Base-by-base conservation (phyloP, 2,888 invertebrate species). In the Eupithecia subfuscata region DNA sequence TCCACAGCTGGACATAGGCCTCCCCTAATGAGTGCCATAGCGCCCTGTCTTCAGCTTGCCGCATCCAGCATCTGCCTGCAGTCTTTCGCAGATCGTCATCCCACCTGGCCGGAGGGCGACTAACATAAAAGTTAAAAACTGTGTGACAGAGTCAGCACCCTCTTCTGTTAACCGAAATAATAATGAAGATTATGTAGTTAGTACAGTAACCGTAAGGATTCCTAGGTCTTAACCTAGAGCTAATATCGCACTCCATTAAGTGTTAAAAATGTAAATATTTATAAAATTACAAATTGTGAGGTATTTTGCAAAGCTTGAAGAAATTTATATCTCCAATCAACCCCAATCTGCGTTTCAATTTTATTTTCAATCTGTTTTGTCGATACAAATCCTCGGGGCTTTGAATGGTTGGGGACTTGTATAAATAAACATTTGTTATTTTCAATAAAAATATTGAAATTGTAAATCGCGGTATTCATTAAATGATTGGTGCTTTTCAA, bases 321-420 rank as follows among this genome's bases (percentile, higher is more conserved):
- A 67, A 67, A 69, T 69, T 34, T 56, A 45, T 37, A 52, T 48
- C 34, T 37, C 40, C 40, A 67, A 67, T 60, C 71, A 68, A 52
- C 74, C 40, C 37, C 65, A 67, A 67, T 45, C 71, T 71, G 69
- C 74, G 65, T 43, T 71, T 60, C 75, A 75, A 74, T 74, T 70
- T 74, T 70, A 65, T 74, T 68, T 71, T 68, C 70, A 75, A 78
- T 78, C 75, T 75, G 74, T 74, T 75, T 74, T 69, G 65, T 67
- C 73, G 71, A 75, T 70, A 69, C 68, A 74, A 78, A 75, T 67
- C 70, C 76, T 63, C 30, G 16, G 45, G 72, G 72, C 72, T 70
- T 71, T 76, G 65, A 52, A 69, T 60, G 40, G 52, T 52, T 40
- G 70, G n/a, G 25, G 22, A 63, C 22, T 14, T 40, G n/a, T 11